Conservation (phyloP, 1,140 invertebrate species). For the Drosophila kikkawai region DNA sequence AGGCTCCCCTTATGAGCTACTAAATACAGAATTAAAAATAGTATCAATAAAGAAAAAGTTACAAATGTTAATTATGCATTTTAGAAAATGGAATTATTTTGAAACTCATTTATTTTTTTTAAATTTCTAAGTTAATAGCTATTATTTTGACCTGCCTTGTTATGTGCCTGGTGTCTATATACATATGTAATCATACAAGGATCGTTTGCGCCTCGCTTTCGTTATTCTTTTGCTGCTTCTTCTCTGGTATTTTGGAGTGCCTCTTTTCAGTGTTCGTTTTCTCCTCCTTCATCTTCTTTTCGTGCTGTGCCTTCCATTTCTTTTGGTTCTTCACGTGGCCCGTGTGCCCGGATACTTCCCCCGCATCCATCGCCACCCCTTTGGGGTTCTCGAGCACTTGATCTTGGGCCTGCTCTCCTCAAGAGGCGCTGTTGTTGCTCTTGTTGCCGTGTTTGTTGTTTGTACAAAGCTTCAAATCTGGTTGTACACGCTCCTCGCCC, state of each 20-base stretch:
- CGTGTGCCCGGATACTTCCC: background rate
- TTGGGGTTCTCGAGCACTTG: constrained; percentile 66
- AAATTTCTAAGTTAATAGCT: background rate
- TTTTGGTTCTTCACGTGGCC: constrained; percentile 47
- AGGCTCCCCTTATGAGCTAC: background rate
- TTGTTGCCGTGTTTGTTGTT: constrained; percentile 69
- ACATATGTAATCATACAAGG: constrained; percentile 64
- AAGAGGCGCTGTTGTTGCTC: constrained; percentile 47
- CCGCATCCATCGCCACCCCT: background rate
- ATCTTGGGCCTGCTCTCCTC: constrained; percentile 58
- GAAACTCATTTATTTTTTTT: background rate
- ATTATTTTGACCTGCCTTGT: constrained; percentile 8
- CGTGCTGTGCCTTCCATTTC: constrained; percentile 29
- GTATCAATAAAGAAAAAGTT: too few relatives aligned
- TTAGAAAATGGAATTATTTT: background rate
- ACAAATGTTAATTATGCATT: too few relatives aligned
- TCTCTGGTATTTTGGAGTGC: constrained; percentile 40
- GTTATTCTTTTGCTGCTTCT: constrained; percentile 38
- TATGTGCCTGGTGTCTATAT: constrained; percentile 14
- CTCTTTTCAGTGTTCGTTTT: constrained; percentile 45
- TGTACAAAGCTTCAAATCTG: constrained; percentile 83
- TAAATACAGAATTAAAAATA: background rate
- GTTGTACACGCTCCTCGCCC: constrained; percentile 60
- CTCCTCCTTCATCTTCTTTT: constrained; percentile 2
- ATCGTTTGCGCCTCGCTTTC: constrained; percentile 68